Evolutionary conservation across 2,797 vertebrate genomes (phyloP).

Genomic region (Cryptoblepharus egeriae): DNA sequence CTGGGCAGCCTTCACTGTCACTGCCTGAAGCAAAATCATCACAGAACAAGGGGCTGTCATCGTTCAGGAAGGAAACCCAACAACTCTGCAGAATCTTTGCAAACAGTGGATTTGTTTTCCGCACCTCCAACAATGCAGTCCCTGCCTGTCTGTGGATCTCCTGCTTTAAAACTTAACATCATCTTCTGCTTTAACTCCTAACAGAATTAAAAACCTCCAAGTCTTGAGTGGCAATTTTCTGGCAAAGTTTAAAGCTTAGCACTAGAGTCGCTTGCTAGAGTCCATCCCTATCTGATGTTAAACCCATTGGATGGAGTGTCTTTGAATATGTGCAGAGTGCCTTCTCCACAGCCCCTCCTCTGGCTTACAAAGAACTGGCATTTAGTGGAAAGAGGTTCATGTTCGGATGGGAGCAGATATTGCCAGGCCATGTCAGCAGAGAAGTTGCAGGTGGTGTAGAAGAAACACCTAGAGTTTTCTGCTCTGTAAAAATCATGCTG

Average conservation of each 20-base stretch:
- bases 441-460: neutral
- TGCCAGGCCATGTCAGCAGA: neutral
- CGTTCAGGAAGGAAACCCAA: no score
- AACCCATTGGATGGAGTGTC: neutral
- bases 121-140: neutral
- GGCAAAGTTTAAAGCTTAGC: neutral
- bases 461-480: neutral
- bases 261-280: neutral
- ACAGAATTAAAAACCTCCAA: neutral
- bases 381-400: neutral
- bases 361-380: neutral
- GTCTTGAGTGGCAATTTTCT: neutral
- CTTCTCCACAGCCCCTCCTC: neutral
- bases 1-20: fast-evolving
- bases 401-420: no score
- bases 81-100: neutral
- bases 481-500: neutral
- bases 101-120: neutral
- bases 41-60: neutral
- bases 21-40: neutral
- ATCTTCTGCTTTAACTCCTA: no score
- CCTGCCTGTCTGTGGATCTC: fast-evolving
- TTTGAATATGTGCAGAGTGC: neutral
- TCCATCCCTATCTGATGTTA: neutral
- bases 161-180: neutral